Conservation (phyloP, 2,797 vertebrate genomes). For the Lacerta agilis region DNA sequence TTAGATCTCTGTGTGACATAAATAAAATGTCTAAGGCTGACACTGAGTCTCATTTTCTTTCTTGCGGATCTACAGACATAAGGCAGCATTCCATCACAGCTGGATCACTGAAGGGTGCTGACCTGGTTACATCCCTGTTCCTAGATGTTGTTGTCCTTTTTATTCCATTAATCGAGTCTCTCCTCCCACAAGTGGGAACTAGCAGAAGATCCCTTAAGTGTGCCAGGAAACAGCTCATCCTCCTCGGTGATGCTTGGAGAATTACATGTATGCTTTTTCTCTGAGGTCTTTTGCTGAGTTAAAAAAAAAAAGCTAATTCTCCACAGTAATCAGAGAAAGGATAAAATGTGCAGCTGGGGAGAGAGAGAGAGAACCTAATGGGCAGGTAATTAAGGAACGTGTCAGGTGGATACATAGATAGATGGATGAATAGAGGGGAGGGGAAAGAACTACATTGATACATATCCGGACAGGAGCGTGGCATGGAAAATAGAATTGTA, state of each 20-base stretch:
- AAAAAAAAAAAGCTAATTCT: conserved; percentile 6
- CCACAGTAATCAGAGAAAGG: not conserved
- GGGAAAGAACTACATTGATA: conserved; percentile 47
- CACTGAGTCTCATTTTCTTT: not conserved
- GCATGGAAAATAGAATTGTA: conserved; percentile 48
- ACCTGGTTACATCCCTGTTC: not conserved
- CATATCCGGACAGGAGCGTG: conserved; percentile 28
- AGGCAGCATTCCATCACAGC: not conserved
- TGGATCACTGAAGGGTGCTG: not conserved
- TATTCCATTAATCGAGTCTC: not conserved
- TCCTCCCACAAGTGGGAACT: conserved; percentile 1
- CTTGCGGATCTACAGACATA: not conserved
- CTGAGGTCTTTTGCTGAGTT: not conserved
- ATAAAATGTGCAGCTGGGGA: conserved; percentile 44
- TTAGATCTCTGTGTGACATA: not conserved
- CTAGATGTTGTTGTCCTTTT: accelerated
- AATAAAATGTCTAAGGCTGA: too few species aligned
- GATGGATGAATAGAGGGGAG: conserved; percentile 44
- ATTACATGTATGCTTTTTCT: not conserved
- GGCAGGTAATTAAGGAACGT: conserved; percentile 67
- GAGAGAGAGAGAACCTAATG: conserved; percentile 53
- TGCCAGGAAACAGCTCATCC: accelerated
- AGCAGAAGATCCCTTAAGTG: not conserved
- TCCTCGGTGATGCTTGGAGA: accelerated
- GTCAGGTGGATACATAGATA: conserved; percentile 33